phyloP scores from a whole-genome alignment of 2,888 invertebrate species.

The Orchesella flavescens region DNA sequence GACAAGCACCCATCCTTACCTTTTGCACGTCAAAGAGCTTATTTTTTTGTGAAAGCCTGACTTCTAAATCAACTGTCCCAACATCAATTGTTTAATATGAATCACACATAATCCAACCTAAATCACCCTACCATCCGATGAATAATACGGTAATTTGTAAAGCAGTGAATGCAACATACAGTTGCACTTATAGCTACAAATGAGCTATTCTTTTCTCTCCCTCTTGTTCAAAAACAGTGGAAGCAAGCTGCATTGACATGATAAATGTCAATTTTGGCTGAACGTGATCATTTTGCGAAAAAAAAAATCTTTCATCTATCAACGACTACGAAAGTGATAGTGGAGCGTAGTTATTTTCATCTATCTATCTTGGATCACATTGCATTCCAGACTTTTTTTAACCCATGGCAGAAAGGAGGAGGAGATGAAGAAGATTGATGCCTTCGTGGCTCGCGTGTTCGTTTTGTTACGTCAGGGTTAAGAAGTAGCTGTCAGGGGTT shows the following conservation, averaged over 20 bases:
- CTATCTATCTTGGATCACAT: neutral
- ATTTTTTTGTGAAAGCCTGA: too few species aligned
- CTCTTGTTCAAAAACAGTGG: too few species aligned
- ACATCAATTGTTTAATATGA: too few species aligned
- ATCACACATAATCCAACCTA: neutral
- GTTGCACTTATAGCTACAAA: too few species aligned
- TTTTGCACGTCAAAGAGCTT: too few species aligned
- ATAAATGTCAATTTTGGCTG: conserved; percentile 45
- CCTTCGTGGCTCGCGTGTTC: conserved; percentile 54
- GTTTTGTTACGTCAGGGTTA: conserved; percentile 42
- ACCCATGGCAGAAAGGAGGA: conserved; percentile 21
- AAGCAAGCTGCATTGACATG: neutral
- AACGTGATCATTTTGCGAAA: conserved; percentile 48
- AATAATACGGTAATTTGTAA: neutral
- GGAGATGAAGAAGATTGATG: conserved; percentile 58
- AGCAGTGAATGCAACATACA: too few species aligned
- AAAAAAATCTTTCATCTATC: conserved; percentile 36
- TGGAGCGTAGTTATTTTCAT: neutral
- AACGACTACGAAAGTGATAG: neutral
- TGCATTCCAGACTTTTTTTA: conserved; percentile 1
- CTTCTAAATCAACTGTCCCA: too few species aligned
- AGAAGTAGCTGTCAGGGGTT: conserved; percentile 48
- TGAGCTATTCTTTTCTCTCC: too few species aligned
- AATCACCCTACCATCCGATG: neutral
- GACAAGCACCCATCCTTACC: too few species aligned